Evolutionary conservation across 2,888 invertebrate genomes (phyloP).

Genomic region (Melinaea marsaeus): DNA sequence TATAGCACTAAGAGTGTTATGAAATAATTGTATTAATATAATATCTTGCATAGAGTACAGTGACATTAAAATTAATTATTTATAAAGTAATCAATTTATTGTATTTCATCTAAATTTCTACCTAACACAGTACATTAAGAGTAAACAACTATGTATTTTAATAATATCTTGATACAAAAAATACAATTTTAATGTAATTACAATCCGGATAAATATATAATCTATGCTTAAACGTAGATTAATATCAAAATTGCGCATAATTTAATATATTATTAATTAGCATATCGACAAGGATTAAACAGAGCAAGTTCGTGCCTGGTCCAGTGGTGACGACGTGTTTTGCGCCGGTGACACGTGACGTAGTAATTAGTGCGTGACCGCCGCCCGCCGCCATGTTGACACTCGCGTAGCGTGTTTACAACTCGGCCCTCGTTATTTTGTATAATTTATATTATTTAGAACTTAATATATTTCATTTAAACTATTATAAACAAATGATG

Average conservation of each 20-base stretch:
- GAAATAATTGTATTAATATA: too few relatives aligned
- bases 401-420: conserved; percentile 41
- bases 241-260: neutral
- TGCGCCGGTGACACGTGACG: conserved; percentile 64
- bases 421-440: conserved; percentile 35
- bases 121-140: too few relatives aligned
- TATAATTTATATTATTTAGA: neutral
- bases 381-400: conserved; percentile 44
- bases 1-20: neutral
- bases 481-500: neutral
- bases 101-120: too few relatives aligned
- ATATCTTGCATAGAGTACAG: too few relatives aligned
- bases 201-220: neutral
- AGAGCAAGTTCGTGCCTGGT: conserved; percentile 31
- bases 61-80: too few relatives aligned
- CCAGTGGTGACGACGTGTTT: conserved; percentile 54
- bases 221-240: neutral
- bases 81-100: too few relatives aligned
- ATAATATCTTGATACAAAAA: too few relatives aligned
- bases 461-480: neutral
- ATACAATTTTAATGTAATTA: too few relatives aligned
- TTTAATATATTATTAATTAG: conserved; percentile 24
- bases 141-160: too few relatives aligned
- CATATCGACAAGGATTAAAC: conserved; percentile 30
- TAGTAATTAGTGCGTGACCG: conserved; percentile 70